phyloP scores from a whole-genome alignment of 2,797 vertebrate species.

The Clarias pachynema region DNA sequence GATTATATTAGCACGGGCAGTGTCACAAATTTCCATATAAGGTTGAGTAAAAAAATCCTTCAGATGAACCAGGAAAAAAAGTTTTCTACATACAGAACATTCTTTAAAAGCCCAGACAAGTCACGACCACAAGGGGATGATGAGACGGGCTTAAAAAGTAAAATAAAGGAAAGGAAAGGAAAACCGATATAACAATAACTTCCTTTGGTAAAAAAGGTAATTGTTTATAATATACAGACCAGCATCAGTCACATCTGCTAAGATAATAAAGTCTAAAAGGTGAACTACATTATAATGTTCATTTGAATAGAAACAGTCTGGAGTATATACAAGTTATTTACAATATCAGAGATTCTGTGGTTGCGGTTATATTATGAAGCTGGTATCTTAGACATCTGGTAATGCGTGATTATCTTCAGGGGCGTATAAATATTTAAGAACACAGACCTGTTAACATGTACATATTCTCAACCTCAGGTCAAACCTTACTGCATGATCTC shows the following conservation, averaged over 20 bases:
- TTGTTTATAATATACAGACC: conserved; percentile 68
- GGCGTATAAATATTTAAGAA: conserved; percentile 45
- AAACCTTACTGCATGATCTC: conserved; percentile 48
- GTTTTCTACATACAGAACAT: conserved; percentile 42
- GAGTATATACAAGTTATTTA: conserved; percentile 93
- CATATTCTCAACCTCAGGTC: conserved; percentile 59
- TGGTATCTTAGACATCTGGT: conserved; percentile 47
- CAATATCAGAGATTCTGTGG: conserved; percentile 69
- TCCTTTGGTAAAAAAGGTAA: conserved; percentile 86
- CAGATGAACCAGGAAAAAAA: conserved; percentile 42
- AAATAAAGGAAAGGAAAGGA: not conserved
- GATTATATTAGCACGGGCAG: conserved; percentile 52
- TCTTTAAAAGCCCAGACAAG: conserved; percentile 52
- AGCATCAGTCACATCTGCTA: conserved; percentile 80
- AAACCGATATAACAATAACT: conserved; percentile 60
- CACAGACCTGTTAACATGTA: conserved; percentile 34
- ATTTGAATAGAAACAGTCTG: conserved; percentile 79
- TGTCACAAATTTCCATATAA: conserved; percentile 56
- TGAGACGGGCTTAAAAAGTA: conserved; percentile 48
- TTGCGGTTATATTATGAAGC: conserved; percentile 58
- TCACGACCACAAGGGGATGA: conserved; percentile 42
- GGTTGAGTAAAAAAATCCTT: conserved; percentile 51
- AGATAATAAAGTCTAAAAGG: conserved; percentile 68
- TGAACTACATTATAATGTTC: conserved; percentile 86
- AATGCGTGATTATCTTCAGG: conserved; percentile 53